These are phyloP conservation scores for Scolopax rusticola DNA, from an alignment of 2,797 vertebrate genomes.

Conservation along the genomic window DNA sequence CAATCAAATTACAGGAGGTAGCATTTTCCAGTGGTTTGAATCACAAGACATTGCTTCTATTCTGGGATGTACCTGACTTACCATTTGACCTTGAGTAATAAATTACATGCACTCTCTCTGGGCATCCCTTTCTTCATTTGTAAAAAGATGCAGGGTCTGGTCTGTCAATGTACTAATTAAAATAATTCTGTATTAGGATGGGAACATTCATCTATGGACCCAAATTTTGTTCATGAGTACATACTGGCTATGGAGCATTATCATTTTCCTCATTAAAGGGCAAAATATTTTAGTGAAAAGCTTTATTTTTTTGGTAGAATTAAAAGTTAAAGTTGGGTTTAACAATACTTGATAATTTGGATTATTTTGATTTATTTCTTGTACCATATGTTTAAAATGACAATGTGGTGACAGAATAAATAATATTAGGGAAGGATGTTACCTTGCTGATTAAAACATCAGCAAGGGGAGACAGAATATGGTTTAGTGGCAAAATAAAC, in stretches of 20 bases:
- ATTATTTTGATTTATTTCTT: neutral
- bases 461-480: neutral
- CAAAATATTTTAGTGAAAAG: neutral
- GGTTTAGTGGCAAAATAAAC: neutral
- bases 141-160: neutral
- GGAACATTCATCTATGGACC: neutral
- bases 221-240: neutral
- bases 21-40: slow-evolving; percentile 33
- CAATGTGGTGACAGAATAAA: neutral
- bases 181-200: neutral
- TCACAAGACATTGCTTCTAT: slow-evolving; percentile 65
- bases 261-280: neutral
- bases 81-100: slow-evolving; percentile 59
- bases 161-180: neutral
- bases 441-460: neutral
- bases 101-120: neutral
- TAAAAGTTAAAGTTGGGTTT: neutral
- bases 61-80: slow-evolving; percentile 57
- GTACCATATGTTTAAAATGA: neutral
- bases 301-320: neutral
- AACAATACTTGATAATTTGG: neutral
- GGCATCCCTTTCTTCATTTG: slow-evolving; percentile 5
- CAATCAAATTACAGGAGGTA: slow-evolving; percentile 69
- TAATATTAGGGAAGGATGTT: neutral
- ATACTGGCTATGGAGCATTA: neutral